These are phyloP conservation scores for Drosophila peninsularis DNA, from an alignment of 2,888 invertebrate genomes.

Conservation along the genomic window DNA sequence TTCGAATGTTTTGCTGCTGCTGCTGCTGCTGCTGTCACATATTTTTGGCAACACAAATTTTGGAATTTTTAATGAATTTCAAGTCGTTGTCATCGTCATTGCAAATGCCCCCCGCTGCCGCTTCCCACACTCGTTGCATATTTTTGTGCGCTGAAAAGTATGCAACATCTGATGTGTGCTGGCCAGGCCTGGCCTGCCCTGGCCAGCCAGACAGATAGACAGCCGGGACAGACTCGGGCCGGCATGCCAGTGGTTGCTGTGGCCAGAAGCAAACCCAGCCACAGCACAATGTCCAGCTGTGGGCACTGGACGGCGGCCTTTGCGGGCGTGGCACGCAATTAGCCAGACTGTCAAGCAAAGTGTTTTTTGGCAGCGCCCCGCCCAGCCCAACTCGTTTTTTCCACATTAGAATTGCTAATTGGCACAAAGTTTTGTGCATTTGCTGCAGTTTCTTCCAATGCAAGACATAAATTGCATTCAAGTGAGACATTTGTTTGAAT, in stretches of 20 bases:
- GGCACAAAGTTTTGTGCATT: conserved; percentile 65
- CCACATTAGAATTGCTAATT: conserved; percentile 79
- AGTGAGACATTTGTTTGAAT: conserved; percentile 64
- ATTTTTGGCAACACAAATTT: conserved; percentile 62
- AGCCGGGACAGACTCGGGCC: conserved; percentile 4
- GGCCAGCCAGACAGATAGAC: neutral
- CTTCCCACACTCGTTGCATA: conserved; percentile 42
- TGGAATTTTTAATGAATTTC: conserved; percentile 72
- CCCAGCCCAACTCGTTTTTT: conserved; percentile 33
- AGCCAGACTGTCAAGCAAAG: conserved; percentile 74
- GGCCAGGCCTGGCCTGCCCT: neutral
- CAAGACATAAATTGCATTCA: conserved; percentile 66
- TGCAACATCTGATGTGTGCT: conserved; percentile 46
- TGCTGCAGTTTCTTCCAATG: conserved; percentile 67
- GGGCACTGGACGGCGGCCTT: conserved; percentile 15
- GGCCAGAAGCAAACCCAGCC: conserved; percentile 27
- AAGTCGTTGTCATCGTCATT: conserved; percentile 64
- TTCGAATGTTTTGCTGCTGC: conserved; percentile 27
- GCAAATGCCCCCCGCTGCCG: conserved; percentile 32
- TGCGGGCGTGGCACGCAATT: conserved; percentile 69
- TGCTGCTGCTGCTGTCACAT: conserved; percentile 35
- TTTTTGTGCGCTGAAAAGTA: conserved; percentile 60
- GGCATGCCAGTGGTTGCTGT: conserved; percentile 40
- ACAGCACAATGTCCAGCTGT: conserved; percentile 30
- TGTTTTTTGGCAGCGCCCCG: conserved; percentile 49